phyloP scores from a whole-genome alignment of 2,113 vertebrate species.

The Sphaerodactylus townsendi region DNA sequence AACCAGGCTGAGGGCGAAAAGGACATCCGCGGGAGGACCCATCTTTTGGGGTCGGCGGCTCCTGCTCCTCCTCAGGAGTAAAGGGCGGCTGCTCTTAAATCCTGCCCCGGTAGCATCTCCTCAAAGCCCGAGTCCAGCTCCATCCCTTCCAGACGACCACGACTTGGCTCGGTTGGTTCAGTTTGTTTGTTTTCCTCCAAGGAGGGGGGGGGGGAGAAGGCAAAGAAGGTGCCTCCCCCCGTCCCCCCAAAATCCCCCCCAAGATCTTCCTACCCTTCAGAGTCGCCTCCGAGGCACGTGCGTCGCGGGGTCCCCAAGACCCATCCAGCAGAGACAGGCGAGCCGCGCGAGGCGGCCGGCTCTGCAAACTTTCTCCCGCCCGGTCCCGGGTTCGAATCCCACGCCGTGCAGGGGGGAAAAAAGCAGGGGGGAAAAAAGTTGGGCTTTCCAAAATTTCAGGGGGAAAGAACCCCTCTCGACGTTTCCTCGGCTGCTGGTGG shows the following conservation, averaged over 20 bases:
- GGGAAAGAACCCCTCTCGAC: background rate
- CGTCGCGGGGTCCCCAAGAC: background rate
- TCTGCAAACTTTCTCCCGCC: background rate
- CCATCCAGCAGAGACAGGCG: background rate
- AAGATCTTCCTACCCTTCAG: background rate
- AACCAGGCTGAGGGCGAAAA: slow-evolving; percentile 52
- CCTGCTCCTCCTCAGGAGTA: slow-evolving; percentile 1
- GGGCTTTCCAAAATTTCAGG: too few species aligned
- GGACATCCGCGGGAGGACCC: background rate
- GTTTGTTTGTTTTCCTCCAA: too few species aligned
- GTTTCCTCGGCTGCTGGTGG: background rate
- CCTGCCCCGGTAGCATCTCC: background rate
- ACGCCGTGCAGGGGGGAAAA: background rate
- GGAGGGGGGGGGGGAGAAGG: background rate
- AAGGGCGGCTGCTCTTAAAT: background rate
- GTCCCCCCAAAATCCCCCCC: background rate
- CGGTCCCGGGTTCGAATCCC: background rate
- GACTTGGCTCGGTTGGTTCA: too few species aligned
- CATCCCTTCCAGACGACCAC: background rate
- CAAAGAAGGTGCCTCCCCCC: background rate
- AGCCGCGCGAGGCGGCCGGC: background rate
- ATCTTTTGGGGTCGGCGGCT: background rate
- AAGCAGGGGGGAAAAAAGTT: too few species aligned
- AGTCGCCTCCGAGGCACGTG: background rate
- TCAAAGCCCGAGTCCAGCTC: background rate